Evolutionary conservation across 2,888 invertebrate species (phyloP).

Genomic region (Chirona hameri): DNA sequence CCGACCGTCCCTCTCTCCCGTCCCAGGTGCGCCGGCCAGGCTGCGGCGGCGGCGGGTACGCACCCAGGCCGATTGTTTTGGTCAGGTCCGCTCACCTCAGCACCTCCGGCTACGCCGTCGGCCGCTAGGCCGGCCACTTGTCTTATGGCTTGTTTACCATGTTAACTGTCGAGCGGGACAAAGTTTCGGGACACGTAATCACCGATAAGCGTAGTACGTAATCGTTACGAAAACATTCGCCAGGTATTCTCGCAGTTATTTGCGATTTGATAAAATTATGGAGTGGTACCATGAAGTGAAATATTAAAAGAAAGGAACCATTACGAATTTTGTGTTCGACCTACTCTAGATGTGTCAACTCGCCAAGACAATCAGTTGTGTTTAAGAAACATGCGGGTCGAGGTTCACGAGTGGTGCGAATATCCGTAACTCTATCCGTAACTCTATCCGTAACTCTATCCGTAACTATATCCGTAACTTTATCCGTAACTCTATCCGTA

Average conservation of each 20-base stretch:
- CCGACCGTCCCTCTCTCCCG: too few relatives aligned
- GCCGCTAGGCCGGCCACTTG: not conserved
- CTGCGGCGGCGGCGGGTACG: not conserved
- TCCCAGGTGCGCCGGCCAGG: too few relatives aligned
- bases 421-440: too few relatives aligned
- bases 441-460: too few relatives aligned
- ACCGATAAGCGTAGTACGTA: not conserved
- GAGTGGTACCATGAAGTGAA: not conserved
- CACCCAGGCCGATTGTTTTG: not conserved
- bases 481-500: too few relatives aligned
- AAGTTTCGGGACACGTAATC: not conserved
- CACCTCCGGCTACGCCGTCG: not conserved
- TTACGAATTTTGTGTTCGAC: too few relatives aligned
- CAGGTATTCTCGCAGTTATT: not conserved
- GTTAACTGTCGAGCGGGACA: not conserved
- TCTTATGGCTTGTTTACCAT: conserved; percentile 1
- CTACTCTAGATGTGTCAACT: too few relatives aligned
- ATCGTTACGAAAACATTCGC: not conserved
- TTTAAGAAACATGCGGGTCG: too few relatives aligned
- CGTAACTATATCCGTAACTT: too few relatives aligned
- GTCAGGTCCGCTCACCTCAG: not conserved
- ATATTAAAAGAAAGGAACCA: too few relatives aligned
- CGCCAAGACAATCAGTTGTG: too few relatives aligned
- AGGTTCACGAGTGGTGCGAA: too few relatives aligned
- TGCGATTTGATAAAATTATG: not conserved